These are phyloP conservation scores for Blennius ocellaris DNA, from an alignment of 2,113 vertebrate genomes.

Conservation along the genomic window DNA sequence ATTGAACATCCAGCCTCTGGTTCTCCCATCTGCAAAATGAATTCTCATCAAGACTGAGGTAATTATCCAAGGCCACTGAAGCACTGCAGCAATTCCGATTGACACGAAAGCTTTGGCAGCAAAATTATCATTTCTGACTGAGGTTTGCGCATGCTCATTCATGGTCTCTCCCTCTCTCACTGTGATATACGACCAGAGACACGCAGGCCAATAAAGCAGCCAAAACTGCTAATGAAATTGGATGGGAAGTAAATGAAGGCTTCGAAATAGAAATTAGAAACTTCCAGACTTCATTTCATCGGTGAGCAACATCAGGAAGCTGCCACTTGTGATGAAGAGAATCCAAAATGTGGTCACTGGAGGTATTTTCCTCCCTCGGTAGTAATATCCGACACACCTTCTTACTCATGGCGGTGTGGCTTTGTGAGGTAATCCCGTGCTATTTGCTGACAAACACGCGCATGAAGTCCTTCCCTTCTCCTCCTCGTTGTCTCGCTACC, in stretches of 20 bases:
- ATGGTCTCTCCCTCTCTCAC: conserved; percentile 49
- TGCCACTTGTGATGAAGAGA: neutral
- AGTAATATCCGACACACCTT: conserved; percentile 22
- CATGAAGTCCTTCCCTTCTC: neutral
- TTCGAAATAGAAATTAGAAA: conserved; percentile 48
- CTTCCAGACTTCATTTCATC: conserved; percentile 30
- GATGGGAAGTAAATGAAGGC: conserved; percentile 58
- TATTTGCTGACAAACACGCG: conserved; percentile 9
- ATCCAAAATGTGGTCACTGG: neutral
- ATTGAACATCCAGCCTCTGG: conserved; percentile 48
- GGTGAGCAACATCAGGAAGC: conserved; percentile 4
- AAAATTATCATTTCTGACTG: conserved; percentile 71
- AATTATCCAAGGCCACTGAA: conserved; percentile 68
- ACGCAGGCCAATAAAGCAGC: conserved; percentile 54
- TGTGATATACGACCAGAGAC: conserved; percentile 66
- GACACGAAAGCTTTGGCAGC: conserved; percentile 72
- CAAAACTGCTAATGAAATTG: conserved; percentile 72
- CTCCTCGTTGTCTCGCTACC: neutral
- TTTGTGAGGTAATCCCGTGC: conserved; percentile 16
- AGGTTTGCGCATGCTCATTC: conserved; percentile 73
- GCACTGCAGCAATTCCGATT: conserved; percentile 71
- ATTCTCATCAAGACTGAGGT: conserved; percentile 68
- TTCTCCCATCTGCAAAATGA: conserved; percentile 57
- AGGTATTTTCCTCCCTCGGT: neutral
- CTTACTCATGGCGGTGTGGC: conserved; percentile 5